Evolutionary conservation across 2,113 vertebrate genomes (phyloP), one percentile per base, ranked within the genome.

Genomic region (Peucedramus taeniatus): DNA sequence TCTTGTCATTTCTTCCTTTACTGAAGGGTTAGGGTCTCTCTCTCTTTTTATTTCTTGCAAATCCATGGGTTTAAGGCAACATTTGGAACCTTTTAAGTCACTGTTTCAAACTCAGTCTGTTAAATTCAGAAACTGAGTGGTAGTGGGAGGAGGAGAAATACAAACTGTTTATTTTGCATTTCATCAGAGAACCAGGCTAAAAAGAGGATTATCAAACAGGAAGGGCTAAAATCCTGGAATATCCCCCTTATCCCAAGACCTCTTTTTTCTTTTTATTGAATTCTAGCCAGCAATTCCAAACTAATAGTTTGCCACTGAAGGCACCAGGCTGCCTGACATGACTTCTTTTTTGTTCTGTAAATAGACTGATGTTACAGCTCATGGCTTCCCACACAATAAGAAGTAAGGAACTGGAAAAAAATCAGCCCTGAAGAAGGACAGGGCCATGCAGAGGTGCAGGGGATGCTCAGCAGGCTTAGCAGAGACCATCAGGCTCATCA

Each of bases 301-400:
- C 4, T 12, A 64, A 47, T 4, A 4, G 4, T 37, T 85, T 71
- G 45, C 1, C 9, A 28, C 21, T 51, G 45, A 81, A 76, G 31
- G 31, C 15, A 54, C 9, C 6, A n/a, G 21, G 4, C 10, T 50
- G 22, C 37, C 24, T 40, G 4, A 28, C 33, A 11, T 0, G 0
- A 31, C 44, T 72, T 56, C 11, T 26, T 76, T 51, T 47, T 39
- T 42, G 15, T 6, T 35, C 8, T 39, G 5, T 20, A 45, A 44
- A 31, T 31, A 26, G 64, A 4, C 10, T 28, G 26, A 39, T 39
- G 13, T 39, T 50, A 72, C 10, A 70, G 37, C 6, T 53, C 11
- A 0, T 50, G 23, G 7, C 11, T 79, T 85, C 39, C 24, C 45
- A 44, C 0, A 2, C 12, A 63, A 9, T 3, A 66, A 78, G 56